phyloP scores from a whole-genome alignment of 2,113 vertebrate genomes.

The Anarrhichthys ocellatus region DNA sequence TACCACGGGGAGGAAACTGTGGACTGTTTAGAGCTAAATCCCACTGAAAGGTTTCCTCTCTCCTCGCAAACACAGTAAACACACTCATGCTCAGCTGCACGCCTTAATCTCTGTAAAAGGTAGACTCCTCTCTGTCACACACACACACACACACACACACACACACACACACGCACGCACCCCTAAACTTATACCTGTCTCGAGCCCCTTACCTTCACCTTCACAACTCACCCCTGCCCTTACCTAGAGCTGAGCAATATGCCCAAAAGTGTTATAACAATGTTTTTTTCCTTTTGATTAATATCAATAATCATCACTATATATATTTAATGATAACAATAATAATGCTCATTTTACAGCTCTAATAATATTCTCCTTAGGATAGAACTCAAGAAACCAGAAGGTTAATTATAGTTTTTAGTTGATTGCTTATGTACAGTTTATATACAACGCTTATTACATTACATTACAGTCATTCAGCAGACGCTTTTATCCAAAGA shows the following conservation, averaged over 20 bases:
- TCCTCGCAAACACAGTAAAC: neutral
- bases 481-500: no score
- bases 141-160: no score
- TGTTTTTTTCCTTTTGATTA: no score
- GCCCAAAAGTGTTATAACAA: no score
- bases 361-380: neutral
- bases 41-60: neutral
- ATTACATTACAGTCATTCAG: neutral
- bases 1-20: neutral
- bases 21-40: neutral
- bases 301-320: neutral
- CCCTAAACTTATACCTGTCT: no score
- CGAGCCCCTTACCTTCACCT: no score
- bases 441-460: no score
- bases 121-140: no score
- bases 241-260: no score
- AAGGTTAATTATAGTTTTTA: neutral
- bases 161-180: no score
- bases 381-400: neutral
- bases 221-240: no score
- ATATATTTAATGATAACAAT: neutral
- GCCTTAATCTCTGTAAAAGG: conserved; percentile 7
- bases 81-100: conserved; percentile 2
- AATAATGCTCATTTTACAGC: neutral
- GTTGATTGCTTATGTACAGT: neutral